Conservation (phyloP, 2,797 vertebrate species). For the Muraenolepis orangiensis region DNA sequence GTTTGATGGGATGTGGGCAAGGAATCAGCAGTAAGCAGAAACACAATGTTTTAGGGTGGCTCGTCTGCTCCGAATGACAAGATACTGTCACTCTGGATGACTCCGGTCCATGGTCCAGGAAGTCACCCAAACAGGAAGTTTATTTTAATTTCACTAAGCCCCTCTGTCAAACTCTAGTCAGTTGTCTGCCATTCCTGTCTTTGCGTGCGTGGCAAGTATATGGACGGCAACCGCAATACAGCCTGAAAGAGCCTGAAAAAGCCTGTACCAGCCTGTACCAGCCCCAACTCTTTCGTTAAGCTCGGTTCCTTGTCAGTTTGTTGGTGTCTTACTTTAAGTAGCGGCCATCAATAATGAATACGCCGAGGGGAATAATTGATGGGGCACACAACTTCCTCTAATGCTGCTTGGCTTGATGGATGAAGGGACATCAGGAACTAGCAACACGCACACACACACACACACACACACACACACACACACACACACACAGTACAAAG, state of each 20-base stretch:
- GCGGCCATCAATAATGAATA: constrained; percentile 70
- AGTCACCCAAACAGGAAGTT: constrained; percentile 17
- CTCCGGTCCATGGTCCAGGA: constrained; percentile 4
- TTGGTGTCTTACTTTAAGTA: constrained; percentile 71
- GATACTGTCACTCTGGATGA: constrained; percentile 3
- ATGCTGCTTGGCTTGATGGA: constrained; percentile 66
- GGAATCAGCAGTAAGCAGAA: not conserved
- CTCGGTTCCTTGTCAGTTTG: constrained; percentile 61
- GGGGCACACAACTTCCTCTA: constrained; percentile 66
- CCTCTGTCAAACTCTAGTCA: constrained; percentile 27
- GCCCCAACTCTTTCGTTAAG: constrained; percentile 44
- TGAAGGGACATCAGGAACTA: constrained; percentile 1
- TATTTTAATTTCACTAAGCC: constrained; percentile 10
- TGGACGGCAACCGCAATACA: not conserved
- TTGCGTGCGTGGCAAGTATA: not conserved
- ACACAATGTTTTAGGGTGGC: not conserved
- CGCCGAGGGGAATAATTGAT: constrained; percentile 72
- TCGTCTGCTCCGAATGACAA: constrained; percentile 12
- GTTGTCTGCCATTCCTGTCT: constrained; percentile 28
- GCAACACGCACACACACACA: constrained; percentile 38
- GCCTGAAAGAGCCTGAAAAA: too few species aligned
- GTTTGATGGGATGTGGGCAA: not conserved
- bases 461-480: constrained; percentile 14
- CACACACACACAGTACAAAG: constrained; percentile 3
- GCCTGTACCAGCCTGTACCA: too few species aligned